phyloP scores from a whole-genome alignment of 2,113 vertebrate genomes.

The Nematolebias whitei region DNA sequence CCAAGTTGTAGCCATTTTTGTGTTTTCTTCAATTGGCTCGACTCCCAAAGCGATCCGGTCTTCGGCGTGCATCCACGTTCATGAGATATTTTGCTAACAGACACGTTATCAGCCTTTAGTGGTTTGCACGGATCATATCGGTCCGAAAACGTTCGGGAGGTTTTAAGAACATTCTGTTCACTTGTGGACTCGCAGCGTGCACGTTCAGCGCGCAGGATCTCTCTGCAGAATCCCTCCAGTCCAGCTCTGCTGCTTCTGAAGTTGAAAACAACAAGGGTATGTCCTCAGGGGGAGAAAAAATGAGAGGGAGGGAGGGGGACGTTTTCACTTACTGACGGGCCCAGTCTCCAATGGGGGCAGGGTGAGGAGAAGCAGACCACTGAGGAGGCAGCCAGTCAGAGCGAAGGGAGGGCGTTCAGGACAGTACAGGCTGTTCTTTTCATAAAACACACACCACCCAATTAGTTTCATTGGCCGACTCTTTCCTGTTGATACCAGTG shows the following conservation, averaged over 20 bases:
- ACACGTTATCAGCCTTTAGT: not conserved
- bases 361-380: conserved; percentile 79
- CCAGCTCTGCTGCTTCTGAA: conserved; percentile 45
- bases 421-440: conserved; percentile 81
- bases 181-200: conserved; percentile 15
- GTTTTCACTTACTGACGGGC: conserved; percentile 61
- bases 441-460: conserved; percentile 70
- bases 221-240: conserved; percentile 28
- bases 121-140: not conserved
- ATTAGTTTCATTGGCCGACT: conserved; percentile 76
- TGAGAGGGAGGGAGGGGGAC: conserved; percentile 6
- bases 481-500: conserved; percentile 77
- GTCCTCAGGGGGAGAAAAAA: conserved; percentile 59
- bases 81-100: too few species aligned
- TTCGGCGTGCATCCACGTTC: too few species aligned
- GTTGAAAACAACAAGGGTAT: conserved; percentile 78
- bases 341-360: conserved; percentile 71
- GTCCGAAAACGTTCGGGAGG: too few species aligned
- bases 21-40: too few species aligned
- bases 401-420: conserved; percentile 55
- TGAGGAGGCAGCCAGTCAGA: conserved; percentile 70
- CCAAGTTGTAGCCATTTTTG: too few species aligned
- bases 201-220: conserved; percentile 12
- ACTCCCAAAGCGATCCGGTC: too few species aligned
- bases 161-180: not conserved